Evolutionary conservation across 2,797 vertebrate species (phyloP), one percentile per base, ranked within the genome.

Genomic region (Acridotheres tristis): DNA sequence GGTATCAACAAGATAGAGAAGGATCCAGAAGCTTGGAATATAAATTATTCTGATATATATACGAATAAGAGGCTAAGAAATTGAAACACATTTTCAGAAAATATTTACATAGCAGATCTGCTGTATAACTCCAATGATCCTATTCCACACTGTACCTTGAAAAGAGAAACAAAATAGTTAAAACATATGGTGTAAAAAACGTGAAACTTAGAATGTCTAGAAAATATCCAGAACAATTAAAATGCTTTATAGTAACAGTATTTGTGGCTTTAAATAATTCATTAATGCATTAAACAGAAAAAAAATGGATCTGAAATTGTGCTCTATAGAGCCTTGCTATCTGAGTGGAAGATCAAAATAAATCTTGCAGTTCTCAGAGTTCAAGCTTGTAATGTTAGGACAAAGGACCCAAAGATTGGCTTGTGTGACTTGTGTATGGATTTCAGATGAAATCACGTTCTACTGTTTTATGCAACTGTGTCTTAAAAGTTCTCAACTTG

Each of bases 201-300:
- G 0, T 61, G n/a, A 38, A 53, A 40, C 5, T 26, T 25, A 7
- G 0, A 61, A 36, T 55, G 16, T 27, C 32, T 73, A 42, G 26
- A 73, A 93, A 77, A 74, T 51, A 65, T 13, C 32, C 13, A 38
- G 11, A 65, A n/a, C 30, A 67, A 45, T 5, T 54, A 40, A 76
- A 91, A 47, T 78, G 0, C 3, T 59, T 61, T 53, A 13, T 57
- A 55, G 16, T 34, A 69, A 45, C 3, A 51, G 6, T 43, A 14
- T 57, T 27, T 80, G 2, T 62, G 21, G 5, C 40, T 79, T 76
- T 87, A 75, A 78, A 40, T 58, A 84, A 58, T 66, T 88, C 3
- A 65, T 87, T 8, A 69, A 45, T 32, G 2, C 10, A 7, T 42
- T 61, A 11, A 50, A 68, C 40, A 51, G 25, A 27, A 38, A 78